Conservation (phyloP, 2,888 invertebrate genomes). For the Thelaira solivaga region DNA sequence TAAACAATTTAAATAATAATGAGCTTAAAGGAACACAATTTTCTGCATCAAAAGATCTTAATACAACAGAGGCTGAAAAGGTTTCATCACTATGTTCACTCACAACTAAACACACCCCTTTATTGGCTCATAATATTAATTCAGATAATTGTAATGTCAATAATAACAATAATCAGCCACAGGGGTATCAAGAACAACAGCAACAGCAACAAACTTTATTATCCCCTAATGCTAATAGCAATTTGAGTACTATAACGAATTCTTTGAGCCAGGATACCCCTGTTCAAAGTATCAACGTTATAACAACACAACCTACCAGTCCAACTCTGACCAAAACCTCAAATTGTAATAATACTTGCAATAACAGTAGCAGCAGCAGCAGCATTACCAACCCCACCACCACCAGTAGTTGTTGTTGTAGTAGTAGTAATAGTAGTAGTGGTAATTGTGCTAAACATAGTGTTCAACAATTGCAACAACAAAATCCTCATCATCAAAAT, state of each 20-base stretch:
- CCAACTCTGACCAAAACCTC: slow-evolving; percentile 26
- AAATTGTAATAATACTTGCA: slow-evolving; percentile 51
- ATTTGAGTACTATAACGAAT: slow-evolving; percentile 64
- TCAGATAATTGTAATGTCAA: slow-evolving; percentile 73
- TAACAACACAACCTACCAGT: slow-evolving; percentile 47
- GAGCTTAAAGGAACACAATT: slow-evolving; percentile 33
- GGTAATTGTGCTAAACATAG: background rate
- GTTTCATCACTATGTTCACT: slow-evolving; percentile 30
- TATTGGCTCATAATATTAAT: slow-evolving; percentile 68
- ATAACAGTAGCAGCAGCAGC: background rate
- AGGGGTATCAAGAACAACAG: slow-evolving; percentile 64
- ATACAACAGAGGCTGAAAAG: slow-evolving; percentile 24
- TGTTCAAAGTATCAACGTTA: slow-evolving; percentile 17
- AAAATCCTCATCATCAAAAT: slow-evolving; percentile 23
- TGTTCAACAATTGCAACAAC: slow-evolving; percentile 6
- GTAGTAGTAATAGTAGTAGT: background rate
- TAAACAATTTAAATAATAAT: slow-evolving; percentile 45
- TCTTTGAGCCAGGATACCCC: slow-evolving; percentile 36
- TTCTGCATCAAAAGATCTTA: slow-evolving; percentile 32
- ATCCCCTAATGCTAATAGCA: slow-evolving; percentile 68
- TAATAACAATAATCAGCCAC: slow-evolving; percentile 62
- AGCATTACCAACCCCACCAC: too few relatives aligned
- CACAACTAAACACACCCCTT: slow-evolving; percentile 56
- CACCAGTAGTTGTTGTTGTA: too few relatives aligned
- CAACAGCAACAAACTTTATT: slow-evolving; percentile 66